These are phyloP conservation scores for Cancer borealis DNA, from an alignment of 2,888 invertebrate species.

Conservation along the genomic window DNA sequence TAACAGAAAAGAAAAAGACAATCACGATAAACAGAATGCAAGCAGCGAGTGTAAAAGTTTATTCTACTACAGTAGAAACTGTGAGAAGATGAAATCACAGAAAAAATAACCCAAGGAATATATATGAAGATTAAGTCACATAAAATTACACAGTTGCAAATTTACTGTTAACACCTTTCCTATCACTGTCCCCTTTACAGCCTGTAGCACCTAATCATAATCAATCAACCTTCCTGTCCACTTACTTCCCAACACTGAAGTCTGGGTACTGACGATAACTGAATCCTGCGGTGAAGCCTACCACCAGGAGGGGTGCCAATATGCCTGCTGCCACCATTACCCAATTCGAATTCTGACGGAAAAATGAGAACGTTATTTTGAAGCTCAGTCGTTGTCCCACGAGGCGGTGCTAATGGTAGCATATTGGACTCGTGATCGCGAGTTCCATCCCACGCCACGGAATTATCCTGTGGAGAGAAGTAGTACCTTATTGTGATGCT, in stretches of 20 bases:
- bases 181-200: not conserved
- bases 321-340: constrained; percentile 67
- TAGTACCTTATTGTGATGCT: not conserved
- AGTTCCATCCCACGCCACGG: not conserved
- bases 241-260: constrained; percentile 64
- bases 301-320: constrained; percentile 56
- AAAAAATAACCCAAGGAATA: not conserved
- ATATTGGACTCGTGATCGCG: not conserved
- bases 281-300: constrained; percentile 66
- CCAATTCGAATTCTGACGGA: constrained; percentile 75
- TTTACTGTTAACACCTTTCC: not conserved
- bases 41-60: not conserved
- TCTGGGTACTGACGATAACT: constrained; percentile 64
- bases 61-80: too few species aligned
- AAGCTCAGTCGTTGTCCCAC: not conserved
- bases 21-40: not conserved
- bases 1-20: not conserved
- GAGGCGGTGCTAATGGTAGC: not conserved
- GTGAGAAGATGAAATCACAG: not conserved
- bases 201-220: not conserved
- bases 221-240: not conserved
- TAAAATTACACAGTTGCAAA: not conserved
- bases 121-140: not conserved
- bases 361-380: not conserved
- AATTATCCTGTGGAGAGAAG: not conserved